Evolutionary conservation across 2,113 vertebrate species (phyloP).

Genomic region (Sarotherodon lohbergeri): DNA sequence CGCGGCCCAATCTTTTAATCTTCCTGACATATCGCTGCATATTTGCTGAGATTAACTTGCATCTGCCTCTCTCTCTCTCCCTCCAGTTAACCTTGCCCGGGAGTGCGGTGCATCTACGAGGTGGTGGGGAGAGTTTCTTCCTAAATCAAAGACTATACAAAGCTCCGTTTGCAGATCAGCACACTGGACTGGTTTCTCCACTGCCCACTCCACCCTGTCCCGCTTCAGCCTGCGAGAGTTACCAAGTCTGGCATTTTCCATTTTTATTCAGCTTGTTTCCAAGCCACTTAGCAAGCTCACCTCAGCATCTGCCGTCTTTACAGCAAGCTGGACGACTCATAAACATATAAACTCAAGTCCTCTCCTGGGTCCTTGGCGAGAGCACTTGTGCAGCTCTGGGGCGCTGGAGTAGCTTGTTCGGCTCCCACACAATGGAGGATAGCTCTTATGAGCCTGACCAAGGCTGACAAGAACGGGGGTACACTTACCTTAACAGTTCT

Average conservation of each 20-base stretch:
- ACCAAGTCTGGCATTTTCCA: neutral
- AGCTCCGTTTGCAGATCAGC: slow-evolving; percentile 64
- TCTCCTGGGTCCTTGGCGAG: neutral
- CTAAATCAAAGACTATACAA: slow-evolving; percentile 73
- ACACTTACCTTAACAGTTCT: slow-evolving; percentile 49
- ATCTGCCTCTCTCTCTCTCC: slow-evolving; percentile 8
- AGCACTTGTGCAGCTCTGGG: neutral
- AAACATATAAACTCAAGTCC: neutral
- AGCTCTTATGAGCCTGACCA: neutral
- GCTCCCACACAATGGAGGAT: neutral
- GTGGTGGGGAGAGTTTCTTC: slow-evolving; percentile 70
- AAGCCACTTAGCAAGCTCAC: neutral
- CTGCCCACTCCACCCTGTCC: slow-evolving; percentile 69
- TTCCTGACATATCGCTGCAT: neutral
- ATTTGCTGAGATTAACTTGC: neutral
- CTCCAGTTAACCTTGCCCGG: slow-evolving; percentile 88
- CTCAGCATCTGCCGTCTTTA: neutral
- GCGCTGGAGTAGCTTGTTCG: neutral
- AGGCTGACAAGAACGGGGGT: neutral
- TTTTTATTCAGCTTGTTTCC: neutral
- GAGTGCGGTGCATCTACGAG: slow-evolving; percentile 73
- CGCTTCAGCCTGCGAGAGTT: slow-evolving; percentile 16
- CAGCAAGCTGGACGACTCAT: neutral
- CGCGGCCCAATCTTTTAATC: neutral
- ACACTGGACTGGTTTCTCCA: slow-evolving; percentile 71